Percentiles rank a stretch among this genome's conserved stretches.
phyloP scores from a whole-genome alignment of 2,113 vertebrate species.

The Equus quagga region DNA sequence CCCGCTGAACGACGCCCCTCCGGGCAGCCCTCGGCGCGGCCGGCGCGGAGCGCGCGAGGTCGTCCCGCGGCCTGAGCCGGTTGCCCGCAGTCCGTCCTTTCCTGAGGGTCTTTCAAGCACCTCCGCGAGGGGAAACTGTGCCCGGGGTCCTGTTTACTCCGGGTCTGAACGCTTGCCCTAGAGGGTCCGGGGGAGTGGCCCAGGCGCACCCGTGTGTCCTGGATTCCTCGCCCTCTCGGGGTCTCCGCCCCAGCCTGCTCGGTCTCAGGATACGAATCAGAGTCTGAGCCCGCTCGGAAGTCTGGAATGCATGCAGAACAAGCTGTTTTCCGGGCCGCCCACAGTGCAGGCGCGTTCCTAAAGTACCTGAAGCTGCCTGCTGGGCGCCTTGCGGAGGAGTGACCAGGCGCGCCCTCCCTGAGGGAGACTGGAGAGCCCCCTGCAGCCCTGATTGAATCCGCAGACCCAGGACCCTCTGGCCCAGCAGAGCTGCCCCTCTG shows the following conservation, averaged over 20 bases:
- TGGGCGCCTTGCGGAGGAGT: not conserved
- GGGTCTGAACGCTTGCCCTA: not conserved
- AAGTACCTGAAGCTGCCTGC: not conserved
- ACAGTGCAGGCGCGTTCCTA: not conserved
- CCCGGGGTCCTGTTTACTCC: not conserved
- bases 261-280: not conserved
- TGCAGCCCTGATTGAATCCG: not conserved
- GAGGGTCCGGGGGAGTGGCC: not conserved
- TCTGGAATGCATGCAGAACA: not conserved
- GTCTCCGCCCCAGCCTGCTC: not conserved
- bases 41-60: not conserved
- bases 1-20: not conserved
- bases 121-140: rapidly evolving
- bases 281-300: not conserved
- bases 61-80: no score
- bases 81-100: not conserved
- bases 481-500: not conserved
- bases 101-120: not conserved
- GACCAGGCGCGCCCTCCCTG: not conserved
- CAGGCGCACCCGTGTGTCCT: not conserved
- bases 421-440: no score
- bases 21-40: not conserved
- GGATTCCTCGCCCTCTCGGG: not conserved
- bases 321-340: not conserved
- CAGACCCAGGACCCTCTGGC: not conserved